Base-by-base conservation (phyloP, 2,797 vertebrate species). In the Champsocephalus gunnari region DNA sequence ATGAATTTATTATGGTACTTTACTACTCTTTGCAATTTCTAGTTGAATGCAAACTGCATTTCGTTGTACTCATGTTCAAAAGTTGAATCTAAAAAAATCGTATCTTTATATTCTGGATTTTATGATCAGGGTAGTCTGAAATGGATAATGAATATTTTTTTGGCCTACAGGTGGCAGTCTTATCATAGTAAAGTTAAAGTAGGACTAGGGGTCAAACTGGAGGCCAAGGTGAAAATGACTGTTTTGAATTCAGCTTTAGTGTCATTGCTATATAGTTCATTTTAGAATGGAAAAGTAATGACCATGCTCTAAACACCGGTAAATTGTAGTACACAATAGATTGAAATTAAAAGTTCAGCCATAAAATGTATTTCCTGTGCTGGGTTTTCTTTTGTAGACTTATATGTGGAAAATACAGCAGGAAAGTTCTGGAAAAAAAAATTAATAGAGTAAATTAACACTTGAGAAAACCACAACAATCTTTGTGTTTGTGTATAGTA, bases 81-180 rank as follows among this genome's bases (percentile, higher is more conserved):
- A 38, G 7, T 9, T 38, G 34, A 38, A 38, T 38, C 8, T 38
- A 38, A 38, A 9, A 38, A 7, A 9, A 38, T 7, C 2, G 34
- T 38, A 38, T 28, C 28, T 28, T 28, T 28, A 28, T 28, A 28
- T 3, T 32, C 2, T 32, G 10, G 14, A 49, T 7, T 5, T 28
- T 28, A 28, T 28, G 28, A 6, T 53, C 19, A 57, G 16, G 41
- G 11, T 2, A 21, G 21, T 19, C 58, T 38, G 2, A 45, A 63
- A 32, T 28, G 19, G 3, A 28, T 10, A 1, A 14, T 43, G 5
- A 47, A 14, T 44, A 19, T 19, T 5, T 41, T 1, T 74, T 72
- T 86, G 66, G 55, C 90, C 92, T 71, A 6, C 77, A 92, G 92
- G 71, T 87, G 92, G 92, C 90, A 87, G 79, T 87, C 53, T 90